Conservation (phyloP, 2,888 invertebrate species). For the Leptinotarsa tumamoca region DNA sequence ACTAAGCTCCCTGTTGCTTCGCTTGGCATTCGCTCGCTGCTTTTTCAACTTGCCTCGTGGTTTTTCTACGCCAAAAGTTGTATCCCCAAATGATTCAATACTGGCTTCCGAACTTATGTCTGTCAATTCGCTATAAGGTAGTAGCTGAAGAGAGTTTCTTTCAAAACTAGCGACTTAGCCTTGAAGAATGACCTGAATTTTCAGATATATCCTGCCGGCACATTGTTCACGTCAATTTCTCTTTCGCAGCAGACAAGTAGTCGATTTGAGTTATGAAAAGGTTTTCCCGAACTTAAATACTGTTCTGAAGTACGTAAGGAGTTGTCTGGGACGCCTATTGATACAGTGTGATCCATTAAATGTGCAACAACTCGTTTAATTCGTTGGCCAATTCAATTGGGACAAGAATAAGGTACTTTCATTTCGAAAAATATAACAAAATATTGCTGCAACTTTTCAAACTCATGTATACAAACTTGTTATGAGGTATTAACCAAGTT, state of each 20-base stretch:
- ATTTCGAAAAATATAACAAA: too few relatives aligned
- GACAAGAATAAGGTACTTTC: too few relatives aligned
- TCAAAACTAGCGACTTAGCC: not conserved
- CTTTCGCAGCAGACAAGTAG: not conserved
- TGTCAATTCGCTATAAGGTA: not conserved
- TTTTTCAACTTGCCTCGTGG: not conserved
- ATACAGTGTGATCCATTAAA: not conserved
- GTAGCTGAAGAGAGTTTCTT: not conserved
- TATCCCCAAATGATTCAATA: not conserved
- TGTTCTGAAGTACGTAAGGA: not conserved
- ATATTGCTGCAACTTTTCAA: too few relatives aligned
- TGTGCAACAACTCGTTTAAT: too few relatives aligned
- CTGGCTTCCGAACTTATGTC: not conserved
- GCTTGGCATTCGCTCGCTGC: not conserved
- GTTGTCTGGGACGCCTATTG: too few relatives aligned
- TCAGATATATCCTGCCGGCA: not conserved
- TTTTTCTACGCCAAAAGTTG: not conserved
- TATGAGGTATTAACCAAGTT: too few relatives aligned
- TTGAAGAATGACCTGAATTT: not conserved
- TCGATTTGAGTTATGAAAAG: not conserved
- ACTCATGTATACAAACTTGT: too few relatives aligned
- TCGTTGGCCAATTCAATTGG: too few relatives aligned
- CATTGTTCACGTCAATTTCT: not conserved
- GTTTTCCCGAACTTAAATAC: too few relatives aligned
- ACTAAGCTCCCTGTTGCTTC: not conserved